phyloP scores from a whole-genome alignment of 2,888 invertebrate species.

The Urechis unicinctus region DNA sequence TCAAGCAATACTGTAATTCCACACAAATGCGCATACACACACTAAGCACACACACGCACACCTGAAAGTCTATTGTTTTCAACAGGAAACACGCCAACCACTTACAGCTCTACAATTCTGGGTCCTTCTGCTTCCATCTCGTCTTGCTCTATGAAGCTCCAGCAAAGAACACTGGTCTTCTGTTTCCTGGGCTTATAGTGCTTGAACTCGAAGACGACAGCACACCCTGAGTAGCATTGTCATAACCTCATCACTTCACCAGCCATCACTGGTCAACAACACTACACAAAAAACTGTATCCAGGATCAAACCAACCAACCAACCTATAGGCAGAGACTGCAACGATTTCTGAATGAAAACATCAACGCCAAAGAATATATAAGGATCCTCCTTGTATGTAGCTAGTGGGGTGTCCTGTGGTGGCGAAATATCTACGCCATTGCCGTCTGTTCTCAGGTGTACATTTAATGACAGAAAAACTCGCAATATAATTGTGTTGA shows the following conservation, averaged over 20 bases:
- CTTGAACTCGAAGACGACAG: slow-evolving; percentile 46
- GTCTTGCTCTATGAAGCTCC: slow-evolving; percentile 43
- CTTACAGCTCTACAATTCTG: slow-evolving; percentile 43
- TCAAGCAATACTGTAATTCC: neutral
- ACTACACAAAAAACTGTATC: neutral
- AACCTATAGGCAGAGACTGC: slow-evolving; percentile 38
- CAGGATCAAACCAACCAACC: neutral
- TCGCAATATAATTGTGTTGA: too few species aligned
- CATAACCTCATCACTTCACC: neutral
- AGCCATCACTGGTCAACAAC: neutral
- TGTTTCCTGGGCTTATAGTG: slow-evolving; percentile 46
- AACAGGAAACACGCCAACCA: slow-evolving; percentile 1
- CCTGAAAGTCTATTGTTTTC: neutral
- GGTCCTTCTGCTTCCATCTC: slow-evolving; percentile 41
- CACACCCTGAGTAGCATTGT: slow-evolving; percentile 10
- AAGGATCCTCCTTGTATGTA: slow-evolving; percentile 28
- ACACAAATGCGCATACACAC: neutral
- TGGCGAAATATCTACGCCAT: slow-evolving; percentile 1
- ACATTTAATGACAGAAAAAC: too few species aligned
- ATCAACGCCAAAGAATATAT: slow-evolving; percentile 33
- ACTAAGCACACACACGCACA: neutral
- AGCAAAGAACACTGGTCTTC: slow-evolving; percentile 38
- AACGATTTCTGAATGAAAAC: slow-evolving; percentile 41
- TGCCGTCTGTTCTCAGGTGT: neutral
- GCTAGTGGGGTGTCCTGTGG: slow-evolving; percentile 39